Evolutionary conservation across 2,113 vertebrate genomes (phyloP).

Genomic region (Cacatua alba): DNA sequence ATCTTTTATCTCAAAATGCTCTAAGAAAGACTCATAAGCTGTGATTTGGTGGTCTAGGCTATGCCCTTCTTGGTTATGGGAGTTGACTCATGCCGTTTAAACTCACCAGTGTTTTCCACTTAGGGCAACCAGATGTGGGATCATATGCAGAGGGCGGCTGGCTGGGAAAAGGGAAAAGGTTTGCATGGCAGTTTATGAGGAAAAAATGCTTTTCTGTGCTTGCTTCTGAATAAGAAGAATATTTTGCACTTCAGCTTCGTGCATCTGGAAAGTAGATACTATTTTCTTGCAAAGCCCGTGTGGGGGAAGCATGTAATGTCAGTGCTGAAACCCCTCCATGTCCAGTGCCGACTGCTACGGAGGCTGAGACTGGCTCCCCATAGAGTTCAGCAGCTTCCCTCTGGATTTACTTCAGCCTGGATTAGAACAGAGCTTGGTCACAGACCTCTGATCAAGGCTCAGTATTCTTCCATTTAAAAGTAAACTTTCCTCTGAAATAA

Average conservation of each 20-base stretch:
- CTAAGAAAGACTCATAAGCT: constrained; percentile 54
- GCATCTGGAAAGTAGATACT: background rate
- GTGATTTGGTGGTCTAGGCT: constrained; percentile 56
- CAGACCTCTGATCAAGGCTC: background rate
- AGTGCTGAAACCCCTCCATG: background rate
- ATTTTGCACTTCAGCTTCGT: background rate
- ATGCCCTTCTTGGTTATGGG: constrained; percentile 21
- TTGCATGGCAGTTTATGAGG: background rate
- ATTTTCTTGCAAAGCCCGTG: background rate
- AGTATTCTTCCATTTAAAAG: background rate
- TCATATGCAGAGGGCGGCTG: background rate
- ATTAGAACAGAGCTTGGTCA: background rate
- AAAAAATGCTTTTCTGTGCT: constrained; percentile 6
- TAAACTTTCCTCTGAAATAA: background rate
- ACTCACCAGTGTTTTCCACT: constrained; percentile 43
- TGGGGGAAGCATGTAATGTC: background rate
- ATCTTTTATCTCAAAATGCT: constrained; percentile 55
- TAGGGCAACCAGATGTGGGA: constrained; percentile 29
- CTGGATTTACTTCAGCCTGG: background rate
- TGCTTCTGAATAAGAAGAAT: background rate
- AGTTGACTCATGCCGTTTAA: constrained; percentile 36
- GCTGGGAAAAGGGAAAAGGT: background rate
- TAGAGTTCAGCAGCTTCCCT: background rate
- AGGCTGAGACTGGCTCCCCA: background rate
- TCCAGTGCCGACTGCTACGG: background rate